Conservation (phyloP, 2,113 vertebrate genomes). For the Nanorana parkeri region DNA sequence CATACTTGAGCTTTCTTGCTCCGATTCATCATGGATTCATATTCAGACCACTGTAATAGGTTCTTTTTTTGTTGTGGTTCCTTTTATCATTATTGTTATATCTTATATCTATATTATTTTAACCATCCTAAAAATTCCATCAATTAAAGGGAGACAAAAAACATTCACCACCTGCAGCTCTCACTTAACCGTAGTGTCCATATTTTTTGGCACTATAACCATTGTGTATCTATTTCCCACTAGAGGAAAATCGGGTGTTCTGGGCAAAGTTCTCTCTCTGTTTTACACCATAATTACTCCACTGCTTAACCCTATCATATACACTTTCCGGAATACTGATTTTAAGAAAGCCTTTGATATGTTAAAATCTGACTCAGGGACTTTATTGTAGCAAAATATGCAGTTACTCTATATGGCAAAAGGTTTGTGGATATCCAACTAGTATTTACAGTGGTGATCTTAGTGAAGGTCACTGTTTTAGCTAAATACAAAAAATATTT, state of each 20-base stretch:
- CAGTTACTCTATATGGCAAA: too few relatives aligned
- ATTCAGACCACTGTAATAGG: not conserved
- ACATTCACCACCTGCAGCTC: slow-evolving; percentile 20
- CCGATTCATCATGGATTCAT: not conserved
- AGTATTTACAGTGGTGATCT: too few relatives aligned
- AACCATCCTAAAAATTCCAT: slow-evolving; percentile 23
- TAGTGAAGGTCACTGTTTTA: too few relatives aligned
- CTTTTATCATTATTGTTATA: not conserved
- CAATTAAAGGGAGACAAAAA: not conserved
- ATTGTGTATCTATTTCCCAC: slow-evolving; percentile 29
- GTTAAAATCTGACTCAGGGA: not conserved
- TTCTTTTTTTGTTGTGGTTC: not conserved
- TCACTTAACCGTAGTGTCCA: slow-evolving; percentile 16
- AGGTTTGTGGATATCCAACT: too few relatives aligned
- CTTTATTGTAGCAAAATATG: too few relatives aligned
- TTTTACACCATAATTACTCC: slow-evolving; percentile 6
- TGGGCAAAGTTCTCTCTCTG: slow-evolving; percentile 3
- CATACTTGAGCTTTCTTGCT: slow-evolving; percentile 19
- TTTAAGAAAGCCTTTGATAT: slow-evolving; percentile 3
- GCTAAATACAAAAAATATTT: too few relatives aligned
- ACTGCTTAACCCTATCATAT: slow-evolving; percentile 15
- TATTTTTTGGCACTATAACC: slow-evolving; percentile 19
- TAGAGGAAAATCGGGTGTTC: not conserved
- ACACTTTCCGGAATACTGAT: slow-evolving; percentile 21
- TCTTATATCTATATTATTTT: slow-evolving; percentile 30